Conservation (phyloP, 1,140 invertebrate species). For the Pentalonia nigronervosa region DNA sequence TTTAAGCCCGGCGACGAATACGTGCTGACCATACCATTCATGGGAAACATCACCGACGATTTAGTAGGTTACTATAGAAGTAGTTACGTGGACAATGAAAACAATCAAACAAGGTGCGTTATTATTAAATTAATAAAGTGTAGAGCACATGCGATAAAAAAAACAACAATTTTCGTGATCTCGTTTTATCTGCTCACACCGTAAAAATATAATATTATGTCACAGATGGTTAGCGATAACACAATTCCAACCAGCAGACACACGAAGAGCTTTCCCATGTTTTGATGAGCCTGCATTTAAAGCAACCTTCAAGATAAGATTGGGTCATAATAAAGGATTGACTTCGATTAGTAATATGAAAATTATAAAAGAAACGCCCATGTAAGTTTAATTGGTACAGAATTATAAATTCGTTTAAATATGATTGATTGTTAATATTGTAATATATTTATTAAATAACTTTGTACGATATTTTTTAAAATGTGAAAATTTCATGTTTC, state of each 20-base stretch:
- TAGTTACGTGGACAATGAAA: slow-evolving; percentile 72
- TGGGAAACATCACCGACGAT: slow-evolving; percentile 71
- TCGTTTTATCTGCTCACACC: neutral
- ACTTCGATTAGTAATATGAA: slow-evolving; percentile 87
- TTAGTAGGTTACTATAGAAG: slow-evolving; percentile 84
- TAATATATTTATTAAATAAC: neutral
- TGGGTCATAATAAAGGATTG: slow-evolving; percentile 73
- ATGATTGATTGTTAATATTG: neutral
- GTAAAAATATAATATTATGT: slow-evolving; percentile 14
- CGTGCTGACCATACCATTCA: slow-evolving; percentile 72
- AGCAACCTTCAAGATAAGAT: slow-evolving; percentile 79
- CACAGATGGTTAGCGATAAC: slow-evolving; percentile 81
- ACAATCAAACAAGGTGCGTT: slow-evolving; percentile 70
- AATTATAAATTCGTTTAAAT: neutral
- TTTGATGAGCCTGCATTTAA: slow-evolving; percentile 95
- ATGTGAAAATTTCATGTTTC: slow-evolving; percentile 56
- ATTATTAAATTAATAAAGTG: slow-evolving; percentile 58
- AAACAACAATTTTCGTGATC: slow-evolving; percentile 54
- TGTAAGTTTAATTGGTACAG: slow-evolving; percentile 64
- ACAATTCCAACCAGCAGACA: slow-evolving; percentile 88
- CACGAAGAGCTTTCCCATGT: slow-evolving; percentile 90
- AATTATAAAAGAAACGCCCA: slow-evolving; percentile 63
- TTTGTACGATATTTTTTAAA: neutral
- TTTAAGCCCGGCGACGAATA: slow-evolving; percentile 70
- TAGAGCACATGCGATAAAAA: too few species aligned